Evolutionary conservation across 2,113 vertebrate genomes (phyloP).

Genomic region (Litocranius walleri): DNA sequence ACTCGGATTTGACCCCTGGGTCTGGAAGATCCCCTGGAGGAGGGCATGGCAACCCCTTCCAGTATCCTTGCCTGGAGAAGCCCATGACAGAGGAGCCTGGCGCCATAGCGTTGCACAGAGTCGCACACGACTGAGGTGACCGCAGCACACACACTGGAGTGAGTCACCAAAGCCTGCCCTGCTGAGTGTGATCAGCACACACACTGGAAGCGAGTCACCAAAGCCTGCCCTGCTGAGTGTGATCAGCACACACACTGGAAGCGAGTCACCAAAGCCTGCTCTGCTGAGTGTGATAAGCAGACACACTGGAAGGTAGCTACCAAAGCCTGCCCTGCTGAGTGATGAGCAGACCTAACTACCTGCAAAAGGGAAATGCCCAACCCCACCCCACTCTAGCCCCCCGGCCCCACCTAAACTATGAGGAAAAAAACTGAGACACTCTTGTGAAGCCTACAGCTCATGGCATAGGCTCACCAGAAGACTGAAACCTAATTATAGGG

Average conservation of each 20-base stretch:
- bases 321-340: no score
- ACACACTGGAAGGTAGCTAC: no score
- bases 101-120: neutral
- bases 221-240: no score
- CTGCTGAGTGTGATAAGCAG: no score
- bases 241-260: no score
- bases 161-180: no score
- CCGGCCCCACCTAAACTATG: neutral
- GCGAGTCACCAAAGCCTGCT: no score
- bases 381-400: neutral
- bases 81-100: neutral
- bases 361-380: neutral
- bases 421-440: neutral
- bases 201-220: no score
- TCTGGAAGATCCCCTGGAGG: neutral
- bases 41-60: neutral
- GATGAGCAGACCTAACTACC: neutral
- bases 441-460: neutral
- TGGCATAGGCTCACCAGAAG: neutral
- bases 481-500: neutral
- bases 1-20: neutral
- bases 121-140: accelerated
- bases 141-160: neutral
- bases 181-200: no score
- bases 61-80: neutral